Percentiles rank a stretch among this genome's conserved stretches.
Conservation (phyloP, 2,797 vertebrate genomes). For the Lophius americanus region DNA sequence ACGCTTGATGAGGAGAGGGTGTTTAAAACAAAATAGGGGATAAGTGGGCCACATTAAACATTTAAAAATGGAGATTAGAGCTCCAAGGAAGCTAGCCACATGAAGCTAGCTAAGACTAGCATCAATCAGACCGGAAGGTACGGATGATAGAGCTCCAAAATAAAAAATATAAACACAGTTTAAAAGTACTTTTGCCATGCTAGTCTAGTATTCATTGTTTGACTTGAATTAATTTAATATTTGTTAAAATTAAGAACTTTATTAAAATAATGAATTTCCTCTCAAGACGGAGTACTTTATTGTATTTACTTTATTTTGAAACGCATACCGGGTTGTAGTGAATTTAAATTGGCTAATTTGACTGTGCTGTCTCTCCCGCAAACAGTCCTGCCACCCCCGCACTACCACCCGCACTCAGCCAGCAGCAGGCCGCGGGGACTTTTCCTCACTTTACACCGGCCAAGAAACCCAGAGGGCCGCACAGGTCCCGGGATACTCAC, state of each 20-base stretch:
- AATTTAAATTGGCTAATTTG: accelerated
- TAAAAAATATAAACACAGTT: background rate
- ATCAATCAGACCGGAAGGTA: background rate
- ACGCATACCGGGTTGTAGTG: background rate
- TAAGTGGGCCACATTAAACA: constrained; percentile 16
- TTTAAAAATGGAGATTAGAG: constrained; percentile 67
- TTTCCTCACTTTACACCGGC: background rate
- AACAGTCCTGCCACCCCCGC: constrained; percentile 76
- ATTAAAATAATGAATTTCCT: background rate
- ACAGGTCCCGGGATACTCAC: constrained; percentile 60
- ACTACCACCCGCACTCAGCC: constrained; percentile 60
- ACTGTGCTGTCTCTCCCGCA: constrained; percentile 53
- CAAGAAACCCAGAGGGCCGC: background rate
- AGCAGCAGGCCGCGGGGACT: constrained; percentile 56
- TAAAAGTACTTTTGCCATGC: too few species aligned
- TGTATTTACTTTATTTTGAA: constrained; percentile 37
- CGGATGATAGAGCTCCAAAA: background rate
- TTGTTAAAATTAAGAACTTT: background rate
- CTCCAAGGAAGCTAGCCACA: constrained; percentile 22
- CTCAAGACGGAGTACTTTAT: too few species aligned
- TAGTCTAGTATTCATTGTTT: too few species aligned
- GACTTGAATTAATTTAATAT: too few species aligned
- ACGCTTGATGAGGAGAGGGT: background rate
- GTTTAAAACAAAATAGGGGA: background rate
- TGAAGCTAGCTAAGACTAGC: constrained; percentile 31